Evolutionary conservation across 2,888 invertebrate species (phyloP).

Genomic region (Trichopoda pennipes): DNA sequence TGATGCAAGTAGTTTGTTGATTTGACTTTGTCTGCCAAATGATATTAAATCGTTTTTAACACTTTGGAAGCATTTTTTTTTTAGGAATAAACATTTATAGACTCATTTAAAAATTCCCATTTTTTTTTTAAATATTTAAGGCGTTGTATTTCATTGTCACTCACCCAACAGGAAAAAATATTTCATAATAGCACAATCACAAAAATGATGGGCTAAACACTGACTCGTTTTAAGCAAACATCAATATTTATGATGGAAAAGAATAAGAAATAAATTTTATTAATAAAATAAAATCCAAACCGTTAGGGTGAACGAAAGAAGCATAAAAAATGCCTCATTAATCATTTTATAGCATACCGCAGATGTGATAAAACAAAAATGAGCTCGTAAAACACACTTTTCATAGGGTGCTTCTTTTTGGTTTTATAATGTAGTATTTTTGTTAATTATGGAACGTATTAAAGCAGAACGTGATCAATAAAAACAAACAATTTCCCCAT

Average conservation of each 20-base stretch:
- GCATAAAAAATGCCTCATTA: slow-evolving; percentile 77
- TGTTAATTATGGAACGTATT: not conserved
- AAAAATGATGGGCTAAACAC: slow-evolving; percentile 26
- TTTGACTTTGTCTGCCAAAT: slow-evolving; percentile 57
- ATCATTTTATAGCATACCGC: slow-evolving; percentile 73
- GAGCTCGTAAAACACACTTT: slow-evolving; percentile 15
- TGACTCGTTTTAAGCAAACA: slow-evolving; percentile 2
- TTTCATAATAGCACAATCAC: slow-evolving; percentile 12
- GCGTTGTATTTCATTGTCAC: slow-evolving; percentile 62
- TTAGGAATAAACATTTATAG: slow-evolving; percentile 12
- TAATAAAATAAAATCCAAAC: slow-evolving; percentile 26
- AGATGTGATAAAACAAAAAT: slow-evolving; percentile 48
- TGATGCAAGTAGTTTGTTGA: slow-evolving; percentile 16
- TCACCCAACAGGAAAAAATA: slow-evolving; percentile 39
- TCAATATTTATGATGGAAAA: slow-evolving; percentile 20
- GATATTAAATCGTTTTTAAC: slow-evolving; percentile 63
- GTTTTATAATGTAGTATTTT: not conserved
- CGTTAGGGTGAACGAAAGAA: slow-evolving; percentile 16
- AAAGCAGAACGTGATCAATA: too few species aligned
- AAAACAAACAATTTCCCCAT: too few species aligned
- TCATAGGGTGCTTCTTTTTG: not conserved
- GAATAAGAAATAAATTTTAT: slow-evolving; percentile 24
- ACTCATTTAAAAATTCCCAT: slow-evolving; percentile 49
- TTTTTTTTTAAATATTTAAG: slow-evolving; percentile 60
- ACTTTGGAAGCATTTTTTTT: slow-evolving; percentile 44